Evolutionary conservation across 2,113 vertebrate genomes (phyloP).

Genomic region (Pseudonaja textilis): DNA sequence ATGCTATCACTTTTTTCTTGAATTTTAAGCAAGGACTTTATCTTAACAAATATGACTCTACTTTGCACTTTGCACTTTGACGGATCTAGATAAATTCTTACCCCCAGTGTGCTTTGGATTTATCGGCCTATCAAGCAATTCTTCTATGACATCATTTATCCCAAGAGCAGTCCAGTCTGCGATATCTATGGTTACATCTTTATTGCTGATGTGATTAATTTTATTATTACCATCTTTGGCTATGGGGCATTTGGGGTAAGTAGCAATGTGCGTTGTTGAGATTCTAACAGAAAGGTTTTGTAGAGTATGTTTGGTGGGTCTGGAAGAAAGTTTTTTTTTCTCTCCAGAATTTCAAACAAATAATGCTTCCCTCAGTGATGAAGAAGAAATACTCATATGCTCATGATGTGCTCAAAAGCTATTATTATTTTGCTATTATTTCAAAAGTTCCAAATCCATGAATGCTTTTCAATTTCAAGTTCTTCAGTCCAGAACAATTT

Average conservation of each 20-base stretch:
- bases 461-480: not conserved
- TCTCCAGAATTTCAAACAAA: not conserved
- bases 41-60: not conserved
- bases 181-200: constrained; percentile 74
- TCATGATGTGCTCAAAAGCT: not conserved
- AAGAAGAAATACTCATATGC: not conserved
- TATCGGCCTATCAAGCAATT: constrained; percentile 73
- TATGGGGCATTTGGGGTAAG: constrained; percentile 79
- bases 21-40: not conserved
- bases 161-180: constrained; percentile 72
- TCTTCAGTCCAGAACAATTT: not conserved
- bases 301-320: not conserved
- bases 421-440: not conserved
- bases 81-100: not conserved
- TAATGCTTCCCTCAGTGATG: not conserved
- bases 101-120: constrained; percentile 66
- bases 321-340: not conserved
- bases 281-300: not conserved
- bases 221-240: constrained; percentile 75
- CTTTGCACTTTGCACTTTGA: not conserved
- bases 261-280: not conserved
- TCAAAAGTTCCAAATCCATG: not conserved
- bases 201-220: constrained; percentile 73
- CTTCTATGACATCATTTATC: constrained; percentile 78
- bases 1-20: not conserved